These are phyloP conservation scores for Lordiphosa clarofinis DNA, from an alignment of 1,140 invertebrate genomes.

Conservation along the genomic window DNA sequence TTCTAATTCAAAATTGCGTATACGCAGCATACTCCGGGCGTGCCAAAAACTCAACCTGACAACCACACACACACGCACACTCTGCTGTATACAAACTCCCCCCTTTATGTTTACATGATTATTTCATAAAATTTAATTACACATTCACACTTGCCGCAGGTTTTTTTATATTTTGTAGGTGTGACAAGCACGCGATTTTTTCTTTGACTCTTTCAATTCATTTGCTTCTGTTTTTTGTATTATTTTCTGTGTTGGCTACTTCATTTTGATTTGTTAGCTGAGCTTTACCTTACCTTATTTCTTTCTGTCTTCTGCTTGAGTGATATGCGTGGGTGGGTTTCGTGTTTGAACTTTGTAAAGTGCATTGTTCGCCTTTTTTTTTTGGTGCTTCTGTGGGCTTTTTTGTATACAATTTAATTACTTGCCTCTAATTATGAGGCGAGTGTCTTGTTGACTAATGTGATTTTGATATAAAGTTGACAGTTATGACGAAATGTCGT, in stretches of 20 bases:
- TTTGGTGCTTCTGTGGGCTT: too few species aligned
- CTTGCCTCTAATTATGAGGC: constrained; percentile 46
- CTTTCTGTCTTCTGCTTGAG: neutral
- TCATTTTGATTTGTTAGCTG: constrained; percentile 34
- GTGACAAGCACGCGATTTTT: constrained; percentile 68
- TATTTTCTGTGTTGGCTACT: too few species aligned
- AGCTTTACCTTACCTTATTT: constrained; percentile 18
- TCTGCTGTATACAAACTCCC: constrained; percentile 14
- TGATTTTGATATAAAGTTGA: constrained; percentile 68
- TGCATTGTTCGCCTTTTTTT: constrained; percentile 25
- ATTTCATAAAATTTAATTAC: constrained; percentile 75
- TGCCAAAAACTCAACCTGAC: constrained; percentile 2
- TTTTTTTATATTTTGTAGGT: constrained; percentile 53
- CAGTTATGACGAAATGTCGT: constrained; percentile 60
- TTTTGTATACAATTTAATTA: constrained; percentile 63
- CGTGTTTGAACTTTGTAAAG: constrained; percentile 8
- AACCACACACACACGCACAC: constrained; percentile 17
- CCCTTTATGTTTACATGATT: constrained; percentile 31
- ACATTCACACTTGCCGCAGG: constrained; percentile 63
- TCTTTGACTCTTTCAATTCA: constrained; percentile 6
- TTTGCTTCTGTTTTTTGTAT: constrained; percentile 8
- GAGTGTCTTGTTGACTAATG: constrained; percentile 65
- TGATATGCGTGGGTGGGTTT: constrained; percentile 5
- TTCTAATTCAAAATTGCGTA: constrained; percentile 10
- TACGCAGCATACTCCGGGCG: constrained; percentile 8